Evolutionary conservation across 2,797 vertebrate genomes (phyloP).

Genomic region (Podarcis siculus): DNA sequence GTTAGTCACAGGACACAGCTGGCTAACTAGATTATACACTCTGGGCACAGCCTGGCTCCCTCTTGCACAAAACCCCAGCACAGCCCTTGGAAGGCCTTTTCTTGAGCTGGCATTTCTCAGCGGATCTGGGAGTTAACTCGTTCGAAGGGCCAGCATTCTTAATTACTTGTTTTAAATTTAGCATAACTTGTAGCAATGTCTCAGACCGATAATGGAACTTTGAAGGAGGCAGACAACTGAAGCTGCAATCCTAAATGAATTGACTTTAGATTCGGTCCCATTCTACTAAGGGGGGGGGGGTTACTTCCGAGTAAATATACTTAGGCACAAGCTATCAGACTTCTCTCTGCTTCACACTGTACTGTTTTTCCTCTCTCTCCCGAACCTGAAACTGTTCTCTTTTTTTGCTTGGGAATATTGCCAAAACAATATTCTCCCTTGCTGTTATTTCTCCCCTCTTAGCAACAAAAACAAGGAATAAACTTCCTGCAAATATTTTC

Average conservation of each 20-base stretch:
- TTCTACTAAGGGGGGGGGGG: no score
- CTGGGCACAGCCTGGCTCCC: constrained; percentile 62
- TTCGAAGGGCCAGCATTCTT: not conserved
- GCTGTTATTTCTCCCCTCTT: not conserved
- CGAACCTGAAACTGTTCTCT: no score
- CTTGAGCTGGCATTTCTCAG: not conserved
- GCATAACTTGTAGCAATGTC: not conserved
- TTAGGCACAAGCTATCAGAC: not conserved
- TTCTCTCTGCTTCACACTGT: not conserved
- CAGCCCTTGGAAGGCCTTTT: not conserved
- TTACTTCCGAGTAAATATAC: not conserved
- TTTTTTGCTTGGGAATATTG: not conserved
- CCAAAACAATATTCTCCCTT: no score
- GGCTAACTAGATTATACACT: constrained; percentile 73
- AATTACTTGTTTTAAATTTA: not conserved
- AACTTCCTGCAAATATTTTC: not conserved
- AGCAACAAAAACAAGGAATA: not conserved
- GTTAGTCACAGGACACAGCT: constrained; percentile 81
- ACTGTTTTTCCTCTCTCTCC: not conserved
- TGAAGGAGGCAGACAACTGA: not conserved
- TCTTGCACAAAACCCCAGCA: constrained; percentile 13
- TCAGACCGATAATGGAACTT: not conserved
- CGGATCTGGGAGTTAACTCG: not conserved
- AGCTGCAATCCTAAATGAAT: no score
- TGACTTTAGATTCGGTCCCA: no score